Conservation (phyloP, 2,797 vertebrate genomes). For the Gorsachius magnificus region DNA sequence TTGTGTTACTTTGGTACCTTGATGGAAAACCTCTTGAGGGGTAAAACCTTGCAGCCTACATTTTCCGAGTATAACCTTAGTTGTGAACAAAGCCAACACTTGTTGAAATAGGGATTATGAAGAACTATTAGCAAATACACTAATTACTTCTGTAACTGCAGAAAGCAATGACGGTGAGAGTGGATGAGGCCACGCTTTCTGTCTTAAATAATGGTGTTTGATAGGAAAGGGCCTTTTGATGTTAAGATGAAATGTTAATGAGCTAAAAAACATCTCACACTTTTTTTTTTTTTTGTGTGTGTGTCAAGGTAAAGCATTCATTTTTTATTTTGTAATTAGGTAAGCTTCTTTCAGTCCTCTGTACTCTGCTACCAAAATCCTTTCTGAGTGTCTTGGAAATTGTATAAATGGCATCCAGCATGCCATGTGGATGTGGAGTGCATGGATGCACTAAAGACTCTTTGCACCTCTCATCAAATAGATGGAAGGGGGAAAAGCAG, state of each 20-base stretch:
- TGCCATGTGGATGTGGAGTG: background rate
- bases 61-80: background rate
- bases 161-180: background rate
- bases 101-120: background rate
- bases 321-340: background rate
- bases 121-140: background rate
- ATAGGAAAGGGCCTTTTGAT: background rate
- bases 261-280: background rate
- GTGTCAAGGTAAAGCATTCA: background rate
- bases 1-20: background rate
- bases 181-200: background rate
- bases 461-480: background rate
- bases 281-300: background rate
- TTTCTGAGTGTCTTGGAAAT: background rate
- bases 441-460: background rate
- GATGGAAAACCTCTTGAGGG: background rate
- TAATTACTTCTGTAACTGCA: background rate
- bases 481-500: background rate
- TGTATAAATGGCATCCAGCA: background rate
- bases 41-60: background rate
- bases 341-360: background rate
- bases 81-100: background rate
- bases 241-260: background rate
- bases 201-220: background rate
- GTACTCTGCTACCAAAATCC: background rate